Percentiles rank a stretch among this genome's conserved stretches.
These are phyloP conservation scores for Dolomedes plantarius DNA, from an alignment of 2,888 invertebrate genomes.

Conservation along the genomic window DNA sequence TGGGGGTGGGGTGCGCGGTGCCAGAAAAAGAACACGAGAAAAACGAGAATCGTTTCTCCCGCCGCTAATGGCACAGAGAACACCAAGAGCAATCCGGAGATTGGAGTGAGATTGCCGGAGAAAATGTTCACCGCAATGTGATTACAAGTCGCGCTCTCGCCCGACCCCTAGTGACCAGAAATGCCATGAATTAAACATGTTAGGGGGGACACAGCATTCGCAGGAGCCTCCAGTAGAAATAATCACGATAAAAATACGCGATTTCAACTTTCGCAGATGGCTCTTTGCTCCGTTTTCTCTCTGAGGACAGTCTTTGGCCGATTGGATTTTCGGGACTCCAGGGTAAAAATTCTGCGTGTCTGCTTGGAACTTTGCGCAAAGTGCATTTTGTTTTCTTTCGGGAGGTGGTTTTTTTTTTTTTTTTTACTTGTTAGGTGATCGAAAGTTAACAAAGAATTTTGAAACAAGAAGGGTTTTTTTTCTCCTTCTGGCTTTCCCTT, in stretches of 20 bases:
- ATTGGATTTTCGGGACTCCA: constrained; percentile 55
- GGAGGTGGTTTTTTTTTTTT: background rate
- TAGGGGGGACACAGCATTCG: constrained; percentile 32
- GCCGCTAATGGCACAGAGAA: constrained; percentile 63
- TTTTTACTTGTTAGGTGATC: background rate
- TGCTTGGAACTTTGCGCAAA: background rate
- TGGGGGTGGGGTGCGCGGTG: background rate
- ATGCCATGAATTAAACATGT: constrained; percentile 69
- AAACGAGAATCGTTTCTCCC: constrained; percentile 49
- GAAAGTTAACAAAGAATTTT: background rate
- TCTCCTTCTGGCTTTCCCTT: background rate
- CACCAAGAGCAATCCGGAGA: constrained; percentile 67
- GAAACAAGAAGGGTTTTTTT: background rate
- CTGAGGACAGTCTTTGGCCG: constrained; percentile 46
- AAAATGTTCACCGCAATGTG: constrained; percentile 67
- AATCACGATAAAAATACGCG: constrained; percentile 37
- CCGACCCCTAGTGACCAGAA: constrained; percentile 67
- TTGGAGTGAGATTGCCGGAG: constrained; percentile 59
- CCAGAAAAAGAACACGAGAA: background rate
- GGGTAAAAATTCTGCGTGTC: constrained; percentile 54
- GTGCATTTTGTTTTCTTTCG: too few relatives aligned
- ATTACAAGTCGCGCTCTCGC: constrained; percentile 67
- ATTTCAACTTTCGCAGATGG: constrained; percentile 48
- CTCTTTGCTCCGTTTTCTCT: constrained; percentile 6
- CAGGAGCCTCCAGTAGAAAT: background rate